Percentiles rank a stretch among this genome's conserved stretches.
Conservation (phyloP, 2,113 vertebrate genomes). For the Amphiprion ocellaris region DNA sequence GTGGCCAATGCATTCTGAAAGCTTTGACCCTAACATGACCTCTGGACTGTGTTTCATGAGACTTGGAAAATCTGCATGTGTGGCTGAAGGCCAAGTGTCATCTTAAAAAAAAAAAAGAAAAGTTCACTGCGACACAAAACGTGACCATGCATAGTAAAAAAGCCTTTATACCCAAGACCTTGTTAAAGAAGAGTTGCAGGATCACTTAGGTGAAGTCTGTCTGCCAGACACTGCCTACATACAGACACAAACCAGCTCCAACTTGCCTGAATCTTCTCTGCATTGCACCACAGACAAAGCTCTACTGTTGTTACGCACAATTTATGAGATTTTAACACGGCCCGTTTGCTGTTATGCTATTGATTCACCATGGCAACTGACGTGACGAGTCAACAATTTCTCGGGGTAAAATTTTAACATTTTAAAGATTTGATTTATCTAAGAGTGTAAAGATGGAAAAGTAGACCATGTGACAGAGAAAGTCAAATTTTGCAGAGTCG, state of each 20-base stretch:
- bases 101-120: conserved; percentile 11
- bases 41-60: conserved; percentile 8
- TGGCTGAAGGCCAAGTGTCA: background rate
- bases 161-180: background rate
- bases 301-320: conserved; percentile 34
- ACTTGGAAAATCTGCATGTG: background rate
- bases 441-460: background rate
- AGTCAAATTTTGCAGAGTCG: background rate
- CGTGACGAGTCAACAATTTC: background rate
- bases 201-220: background rate
- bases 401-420: background rate
- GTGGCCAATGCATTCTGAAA: no score
- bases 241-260: conserved; percentile 42
- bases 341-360: conserved; percentile 21
- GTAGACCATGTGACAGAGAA: background rate
- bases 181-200: background rate
- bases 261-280: conserved; percentile 50
- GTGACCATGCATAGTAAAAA: background rate
- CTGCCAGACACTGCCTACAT: background rate
- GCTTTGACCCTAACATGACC: background rate
- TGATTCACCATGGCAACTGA: conserved; percentile 12
- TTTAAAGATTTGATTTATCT: background rate
- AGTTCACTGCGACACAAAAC: background rate
- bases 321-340: conserved; percentile 14
- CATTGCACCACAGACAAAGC: conserved; percentile 52